A percentile compares a stretch with the other conserved stretches of the same genome.
phyloP scores from a whole-genome alignment of 2,888 invertebrate genomes.

The Clepsis dumicolana region DNA sequence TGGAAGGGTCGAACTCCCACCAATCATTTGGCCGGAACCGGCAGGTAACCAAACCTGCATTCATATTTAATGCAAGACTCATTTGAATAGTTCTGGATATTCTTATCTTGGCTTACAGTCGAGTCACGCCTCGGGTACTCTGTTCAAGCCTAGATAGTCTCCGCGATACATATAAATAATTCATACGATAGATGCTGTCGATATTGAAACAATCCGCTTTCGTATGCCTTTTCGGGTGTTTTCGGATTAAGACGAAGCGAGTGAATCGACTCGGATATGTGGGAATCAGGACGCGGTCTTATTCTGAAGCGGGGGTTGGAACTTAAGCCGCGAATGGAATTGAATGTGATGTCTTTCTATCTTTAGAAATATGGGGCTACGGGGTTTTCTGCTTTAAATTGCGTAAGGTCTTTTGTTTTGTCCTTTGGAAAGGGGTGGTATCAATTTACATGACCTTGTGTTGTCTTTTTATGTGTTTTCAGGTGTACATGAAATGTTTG shows the following conservation, averaged over 20 bases:
- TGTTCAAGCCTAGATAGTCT: slow-evolving; percentile 52
- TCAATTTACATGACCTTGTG: not conserved
- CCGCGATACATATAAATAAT: slow-evolving; percentile 73
- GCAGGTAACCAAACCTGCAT: slow-evolving; percentile 35
- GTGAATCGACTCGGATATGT: slow-evolving; percentile 38
- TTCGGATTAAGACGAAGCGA: slow-evolving; percentile 58
- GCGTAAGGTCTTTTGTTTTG: not conserved
- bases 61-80: slow-evolving; percentile 41
- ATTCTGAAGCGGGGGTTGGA: slow-evolving; percentile 15
- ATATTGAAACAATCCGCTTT: slow-evolving; percentile 73
- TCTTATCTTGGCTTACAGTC: slow-evolving; percentile 53
- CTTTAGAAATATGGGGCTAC: slow-evolving; percentile 7
- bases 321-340: slow-evolving; percentile 9
- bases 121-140: slow-evolving; percentile 64
- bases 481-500: not conserved
- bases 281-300: slow-evolving; percentile 20
- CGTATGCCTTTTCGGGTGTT: slow-evolving; percentile 61
- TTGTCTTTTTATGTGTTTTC: not conserved
- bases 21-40: slow-evolving; percentile 31
- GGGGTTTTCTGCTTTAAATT: slow-evolving; percentile 1
- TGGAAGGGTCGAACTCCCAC: slow-evolving; percentile 27
- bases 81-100: slow-evolving; percentile 42
- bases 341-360: slow-evolving; percentile 4
- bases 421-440: not conserved
- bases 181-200: slow-evolving; percentile 63